phyloP scores from a whole-genome alignment of 2,797 vertebrate species.

The Spizella passerina region DNA sequence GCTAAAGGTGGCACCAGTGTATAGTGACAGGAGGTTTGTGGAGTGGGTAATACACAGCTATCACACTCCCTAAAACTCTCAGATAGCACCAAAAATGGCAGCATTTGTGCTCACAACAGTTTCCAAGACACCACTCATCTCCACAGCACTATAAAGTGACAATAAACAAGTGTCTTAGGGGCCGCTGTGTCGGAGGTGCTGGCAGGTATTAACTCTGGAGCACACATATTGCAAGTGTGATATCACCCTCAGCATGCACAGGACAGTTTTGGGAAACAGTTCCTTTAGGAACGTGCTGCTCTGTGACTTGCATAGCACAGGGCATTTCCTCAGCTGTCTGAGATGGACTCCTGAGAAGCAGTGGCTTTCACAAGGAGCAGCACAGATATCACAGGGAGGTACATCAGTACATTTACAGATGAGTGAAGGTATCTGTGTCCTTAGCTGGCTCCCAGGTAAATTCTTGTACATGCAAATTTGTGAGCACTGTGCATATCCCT shows the following conservation, averaged over 20 bases:
- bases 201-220: not conserved
- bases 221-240: accelerated
- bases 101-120: not conserved
- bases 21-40: not conserved
- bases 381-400: accelerated
- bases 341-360: not conserved
- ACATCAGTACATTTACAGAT: not conserved
- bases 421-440: not conserved
- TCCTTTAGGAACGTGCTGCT: not conserved
- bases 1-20: constrained; percentile 17
- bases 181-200: not conserved
- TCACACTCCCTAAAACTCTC: not conserved
- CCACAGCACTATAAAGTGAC: not conserved
- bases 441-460: not conserved
- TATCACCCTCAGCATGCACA: accelerated
- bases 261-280: not conserved
- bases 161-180: not conserved
- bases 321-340: not conserved
- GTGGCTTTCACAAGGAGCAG: not conserved
- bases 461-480: accelerated
- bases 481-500: accelerated
- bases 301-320: not conserved
- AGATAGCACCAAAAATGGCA: not conserved
- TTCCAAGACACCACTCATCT: not conserved
- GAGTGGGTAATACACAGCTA: not conserved